Percentiles rank a stretch among this genome's conserved stretches.
phyloP scores from a whole-genome alignment of 2,113 vertebrate species.

The Danio rerio region DNA sequence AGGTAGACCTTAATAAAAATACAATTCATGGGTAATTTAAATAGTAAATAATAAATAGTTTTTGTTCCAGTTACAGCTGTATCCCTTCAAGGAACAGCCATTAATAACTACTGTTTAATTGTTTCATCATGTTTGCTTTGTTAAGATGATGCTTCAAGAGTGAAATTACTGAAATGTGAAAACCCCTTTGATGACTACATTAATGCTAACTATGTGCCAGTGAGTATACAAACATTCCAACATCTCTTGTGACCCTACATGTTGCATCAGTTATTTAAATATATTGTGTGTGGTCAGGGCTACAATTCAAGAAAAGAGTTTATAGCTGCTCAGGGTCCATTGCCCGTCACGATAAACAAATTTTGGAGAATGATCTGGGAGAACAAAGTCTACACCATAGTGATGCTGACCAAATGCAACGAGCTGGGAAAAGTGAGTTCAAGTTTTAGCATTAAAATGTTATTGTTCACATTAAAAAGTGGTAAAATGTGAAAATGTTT shows the following conservation, averaged over 20 bases:
- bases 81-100: no score
- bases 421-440: constrained; percentile 90
- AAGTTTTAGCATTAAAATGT: no score
- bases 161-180: constrained; percentile 85
- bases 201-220: constrained; percentile 96
- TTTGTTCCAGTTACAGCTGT: no score
- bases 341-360: constrained; percentile 85
- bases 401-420: constrained; percentile 95
- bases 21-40: no score
- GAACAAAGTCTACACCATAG: constrained; percentile 85
- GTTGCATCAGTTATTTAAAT: not conserved
- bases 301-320: constrained; percentile 89
- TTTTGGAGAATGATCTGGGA: constrained; percentile 99
- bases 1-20: no score
- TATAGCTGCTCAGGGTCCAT: constrained; percentile 93
- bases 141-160: constrained; percentile 91
- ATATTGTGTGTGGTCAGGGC: constrained; percentile 80
- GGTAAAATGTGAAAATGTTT: not conserved
- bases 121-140: not conserved
- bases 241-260: not conserved
- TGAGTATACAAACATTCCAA: constrained; percentile 70
- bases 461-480: not conserved
- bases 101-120: not conserved
- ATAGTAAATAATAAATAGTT: no score
- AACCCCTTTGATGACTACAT: constrained; percentile 87